Conservation (phyloP, 2,888 invertebrate species). For the Ornithoptera priamus region DNA sequence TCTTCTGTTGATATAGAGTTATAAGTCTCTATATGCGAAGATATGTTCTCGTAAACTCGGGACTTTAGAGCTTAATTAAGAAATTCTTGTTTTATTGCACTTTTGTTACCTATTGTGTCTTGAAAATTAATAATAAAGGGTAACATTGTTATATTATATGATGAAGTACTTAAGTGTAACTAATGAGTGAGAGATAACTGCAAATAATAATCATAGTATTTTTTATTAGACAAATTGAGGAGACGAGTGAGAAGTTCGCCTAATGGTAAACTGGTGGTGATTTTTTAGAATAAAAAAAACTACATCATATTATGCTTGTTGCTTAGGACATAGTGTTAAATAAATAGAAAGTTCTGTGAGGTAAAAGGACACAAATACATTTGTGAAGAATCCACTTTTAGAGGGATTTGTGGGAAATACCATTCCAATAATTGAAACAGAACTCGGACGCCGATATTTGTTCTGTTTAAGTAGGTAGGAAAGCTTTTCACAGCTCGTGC, state of each 20-base stretch:
- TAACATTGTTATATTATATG: not conserved
- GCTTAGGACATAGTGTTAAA: not conserved
- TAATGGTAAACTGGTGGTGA: no score
- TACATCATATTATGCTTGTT: no score
- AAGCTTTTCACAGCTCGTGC: slow-evolving; percentile 43
- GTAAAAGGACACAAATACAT: not conserved
- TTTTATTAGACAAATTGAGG: no score
- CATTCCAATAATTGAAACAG: slow-evolving; percentile 22
- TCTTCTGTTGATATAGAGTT: slow-evolving; percentile 27
- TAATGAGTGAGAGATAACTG: not conserved
- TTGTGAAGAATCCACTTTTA: slow-evolving; percentile 7
- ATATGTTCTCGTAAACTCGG: slow-evolving; percentile 39
- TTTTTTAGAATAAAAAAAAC: no score
- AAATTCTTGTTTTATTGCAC: slow-evolving; percentile 37
- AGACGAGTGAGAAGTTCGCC: no score
- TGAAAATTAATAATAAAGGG: not conserved
- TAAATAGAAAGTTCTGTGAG: not conserved
- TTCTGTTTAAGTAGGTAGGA: slow-evolving; percentile 37
- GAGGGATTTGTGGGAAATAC: slow-evolving; percentile 19
- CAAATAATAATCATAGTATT: no score
- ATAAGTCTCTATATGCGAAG: slow-evolving; percentile 35
- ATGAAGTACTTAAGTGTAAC: not conserved
- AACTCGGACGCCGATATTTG: slow-evolving; percentile 28
- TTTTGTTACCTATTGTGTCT: slow-evolving; percentile 30
- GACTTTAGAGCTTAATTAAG: slow-evolving; percentile 42